A percentile compares a stretch with the other conserved stretches of the same genome.
Evolutionary conservation across 2,797 vertebrate genomes (phyloP).

Genomic region (Rhincodon typus): DNA sequence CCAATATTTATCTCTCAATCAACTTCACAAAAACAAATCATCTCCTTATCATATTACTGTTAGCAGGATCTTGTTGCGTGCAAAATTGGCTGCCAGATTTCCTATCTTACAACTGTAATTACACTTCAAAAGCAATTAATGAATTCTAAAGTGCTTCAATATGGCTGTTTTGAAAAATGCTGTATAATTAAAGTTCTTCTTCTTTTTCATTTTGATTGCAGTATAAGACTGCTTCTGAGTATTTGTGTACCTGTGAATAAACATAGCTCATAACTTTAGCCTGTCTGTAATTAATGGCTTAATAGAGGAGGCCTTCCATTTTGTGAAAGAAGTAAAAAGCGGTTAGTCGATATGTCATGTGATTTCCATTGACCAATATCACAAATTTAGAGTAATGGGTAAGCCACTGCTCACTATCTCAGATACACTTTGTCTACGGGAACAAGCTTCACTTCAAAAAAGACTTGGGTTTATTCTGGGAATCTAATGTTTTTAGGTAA

Average conservation of each 20-base stretch:
- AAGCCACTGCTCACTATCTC: neutral
- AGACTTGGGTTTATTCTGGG: neutral
- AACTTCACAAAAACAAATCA: no score
- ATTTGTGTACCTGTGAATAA: neutral
- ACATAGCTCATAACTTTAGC: neutral
- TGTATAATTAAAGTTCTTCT: no score
- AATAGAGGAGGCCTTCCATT: neutral
- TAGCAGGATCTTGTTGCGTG: no score
- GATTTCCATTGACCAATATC: neutral
- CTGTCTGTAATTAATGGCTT: neutral
- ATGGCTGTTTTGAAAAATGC: no score
- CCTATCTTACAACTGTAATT: no score
- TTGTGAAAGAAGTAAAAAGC: neutral
- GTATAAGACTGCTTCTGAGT: neutral
- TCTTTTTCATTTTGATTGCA: neutral
- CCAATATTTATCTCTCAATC: no score
- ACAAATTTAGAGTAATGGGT: neutral
- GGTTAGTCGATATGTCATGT: neutral
- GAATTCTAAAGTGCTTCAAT: no score
- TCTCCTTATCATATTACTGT: no score
- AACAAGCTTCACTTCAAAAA: neutral
- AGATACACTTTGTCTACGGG: no score
- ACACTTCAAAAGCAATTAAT: no score
- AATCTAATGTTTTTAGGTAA: no score
- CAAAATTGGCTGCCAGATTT: no score